A percentile compares a stretch with the other conserved stretches of the same genome.
phyloP scores from a whole-genome alignment of 2,888 invertebrate genomes.

The Cryptocheilus praepositus region DNA sequence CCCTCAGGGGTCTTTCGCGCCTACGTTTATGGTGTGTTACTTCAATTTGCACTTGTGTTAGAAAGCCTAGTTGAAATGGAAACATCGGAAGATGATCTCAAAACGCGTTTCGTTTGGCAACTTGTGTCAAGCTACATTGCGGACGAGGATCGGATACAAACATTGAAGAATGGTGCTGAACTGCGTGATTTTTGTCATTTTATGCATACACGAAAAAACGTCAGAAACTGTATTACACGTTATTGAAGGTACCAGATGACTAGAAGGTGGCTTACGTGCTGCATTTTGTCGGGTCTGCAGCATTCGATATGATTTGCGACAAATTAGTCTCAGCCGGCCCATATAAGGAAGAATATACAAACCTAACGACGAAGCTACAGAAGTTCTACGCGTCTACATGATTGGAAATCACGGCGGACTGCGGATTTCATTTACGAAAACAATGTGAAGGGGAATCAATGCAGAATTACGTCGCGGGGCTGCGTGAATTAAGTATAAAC shows the following conservation, averaged over 20 bases:
- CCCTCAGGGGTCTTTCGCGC: conserved; percentile 11
- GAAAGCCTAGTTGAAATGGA: no score
- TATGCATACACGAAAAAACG: no score
- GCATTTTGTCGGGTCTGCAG: background rate
- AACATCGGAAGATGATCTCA: no score
- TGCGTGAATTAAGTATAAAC: background rate
- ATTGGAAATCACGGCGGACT: background rate
- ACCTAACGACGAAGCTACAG: background rate
- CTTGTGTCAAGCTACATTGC: no score
- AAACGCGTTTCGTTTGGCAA: no score
- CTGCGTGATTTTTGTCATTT: no score
- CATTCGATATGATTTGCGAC: conserved; percentile 5
- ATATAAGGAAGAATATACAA: background rate
- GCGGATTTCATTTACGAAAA: background rate
- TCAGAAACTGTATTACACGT: background rate
- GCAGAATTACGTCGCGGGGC: no score
- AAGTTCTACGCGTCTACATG: conserved; percentile 7
- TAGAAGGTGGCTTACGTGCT: background rate
- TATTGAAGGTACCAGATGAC: background rate
- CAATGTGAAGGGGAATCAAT: no score
- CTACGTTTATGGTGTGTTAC: conserved; percentile 9
- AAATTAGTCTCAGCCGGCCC: background rate
- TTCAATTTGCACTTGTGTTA: no score
- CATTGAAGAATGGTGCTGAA: no score
- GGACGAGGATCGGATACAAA: no score